Conservation (phyloP, 2,113 vertebrate species). For the Percina caprodes region DNA sequence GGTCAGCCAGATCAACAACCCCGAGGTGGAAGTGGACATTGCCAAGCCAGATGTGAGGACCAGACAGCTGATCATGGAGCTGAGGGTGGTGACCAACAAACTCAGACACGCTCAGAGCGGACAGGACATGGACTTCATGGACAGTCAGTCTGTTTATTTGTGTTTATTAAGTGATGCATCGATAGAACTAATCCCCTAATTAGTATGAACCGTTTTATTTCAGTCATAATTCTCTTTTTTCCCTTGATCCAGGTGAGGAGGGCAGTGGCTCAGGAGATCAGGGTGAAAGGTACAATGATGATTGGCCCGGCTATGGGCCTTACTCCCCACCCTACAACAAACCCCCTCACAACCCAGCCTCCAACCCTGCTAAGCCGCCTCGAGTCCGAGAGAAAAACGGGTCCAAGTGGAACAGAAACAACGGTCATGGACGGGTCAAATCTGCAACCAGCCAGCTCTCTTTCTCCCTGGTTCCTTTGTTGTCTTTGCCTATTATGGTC, state of each 20-base stretch:
- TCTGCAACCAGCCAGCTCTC: slow-evolving; percentile 58
- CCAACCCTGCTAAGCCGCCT: slow-evolving; percentile 75
- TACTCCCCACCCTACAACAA: slow-evolving; percentile 75
- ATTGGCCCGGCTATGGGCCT: slow-evolving; percentile 83
- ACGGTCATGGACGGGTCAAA: slow-evolving; percentile 64
- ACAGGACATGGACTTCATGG: slow-evolving; percentile 86
- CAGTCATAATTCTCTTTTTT: background rate
- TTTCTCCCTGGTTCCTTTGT: slow-evolving; percentile 50
- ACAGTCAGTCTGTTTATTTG: slow-evolving; percentile 44
- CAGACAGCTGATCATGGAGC: slow-evolving; percentile 87
- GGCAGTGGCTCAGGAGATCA: slow-evolving; percentile 87
- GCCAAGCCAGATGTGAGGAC: slow-evolving; percentile 84
- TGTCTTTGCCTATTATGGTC: slow-evolving; percentile 54
- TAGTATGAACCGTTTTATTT: background rate
- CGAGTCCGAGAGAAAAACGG: slow-evolving; percentile 75
- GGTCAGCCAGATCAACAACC: slow-evolving; percentile 89
- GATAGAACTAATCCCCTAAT: background rate
- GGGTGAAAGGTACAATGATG: slow-evolving; percentile 87
- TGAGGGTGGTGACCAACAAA: slow-evolving; percentile 88
- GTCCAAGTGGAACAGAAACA: slow-evolving; percentile 78
- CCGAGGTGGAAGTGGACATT: slow-evolving; percentile 87
- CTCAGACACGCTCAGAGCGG: slow-evolving; percentile 87
- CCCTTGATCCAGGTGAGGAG: slow-evolving; percentile 82
- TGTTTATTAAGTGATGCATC: background rate
- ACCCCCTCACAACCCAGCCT: slow-evolving; percentile 62